Evolutionary conservation across 1,140 invertebrate genomes (phyloP).

Genomic region (Zophobas atratus): DNA sequence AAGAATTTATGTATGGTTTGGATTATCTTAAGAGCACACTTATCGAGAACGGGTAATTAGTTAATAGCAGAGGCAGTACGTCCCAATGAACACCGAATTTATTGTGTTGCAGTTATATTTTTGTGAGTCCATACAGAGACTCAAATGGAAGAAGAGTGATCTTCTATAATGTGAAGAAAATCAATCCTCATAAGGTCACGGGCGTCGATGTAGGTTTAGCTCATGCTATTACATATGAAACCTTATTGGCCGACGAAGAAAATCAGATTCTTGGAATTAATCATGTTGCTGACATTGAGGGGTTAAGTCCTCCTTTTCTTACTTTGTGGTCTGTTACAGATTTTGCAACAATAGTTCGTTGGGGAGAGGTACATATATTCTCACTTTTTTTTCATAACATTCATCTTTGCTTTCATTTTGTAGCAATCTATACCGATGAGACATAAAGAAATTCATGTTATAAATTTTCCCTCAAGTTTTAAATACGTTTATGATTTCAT

Average conservation of each 20-base stretch:
- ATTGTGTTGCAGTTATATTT: slow-evolving; percentile 74
- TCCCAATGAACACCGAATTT: not conserved
- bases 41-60: slow-evolving; percentile 74
- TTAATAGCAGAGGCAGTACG: too few species aligned
- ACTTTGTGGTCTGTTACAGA: slow-evolving; percentile 79
- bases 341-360: slow-evolving; percentile 77
- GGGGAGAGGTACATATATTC: slow-evolving; percentile 74
- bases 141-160: slow-evolving; percentile 80
- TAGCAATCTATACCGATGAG: slow-evolving; percentile 84
- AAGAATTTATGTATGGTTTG: slow-evolving; percentile 75
- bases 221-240: slow-evolving; percentile 81
- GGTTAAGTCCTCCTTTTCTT: slow-evolving; percentile 73
- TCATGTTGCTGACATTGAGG: slow-evolving; percentile 77
- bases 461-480: slow-evolving; percentile 79
- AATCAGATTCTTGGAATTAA: slow-evolving; percentile 81
- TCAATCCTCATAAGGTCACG: slow-evolving; percentile 76
- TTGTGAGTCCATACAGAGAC: slow-evolving; percentile 81
- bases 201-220: slow-evolving; percentile 78
- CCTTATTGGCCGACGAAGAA: slow-evolving; percentile 79
- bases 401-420: slow-evolving; percentile 57
- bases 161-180: slow-evolving; percentile 75
- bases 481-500: slow-evolving; percentile 83
- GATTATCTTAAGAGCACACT: slow-evolving; percentile 77
- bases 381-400: not conserved
- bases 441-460: slow-evolving; percentile 81